Base-by-base conservation (phyloP, 2,797 vertebrate genomes). In the Peromyscus eremicus region DNA sequence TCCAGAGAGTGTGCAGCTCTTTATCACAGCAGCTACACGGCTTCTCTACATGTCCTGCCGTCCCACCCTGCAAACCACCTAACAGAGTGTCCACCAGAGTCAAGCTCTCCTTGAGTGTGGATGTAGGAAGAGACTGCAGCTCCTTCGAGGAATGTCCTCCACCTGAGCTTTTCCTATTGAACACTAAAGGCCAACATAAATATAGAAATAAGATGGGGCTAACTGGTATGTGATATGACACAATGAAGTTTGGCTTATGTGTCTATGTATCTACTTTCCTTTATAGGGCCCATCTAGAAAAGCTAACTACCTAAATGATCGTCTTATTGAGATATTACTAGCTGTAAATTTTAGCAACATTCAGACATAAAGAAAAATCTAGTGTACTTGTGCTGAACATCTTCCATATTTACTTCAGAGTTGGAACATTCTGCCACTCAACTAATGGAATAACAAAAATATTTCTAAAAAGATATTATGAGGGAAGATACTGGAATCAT, bases 391-490 rank as follows among this genome's bases (percentile, higher is more conserved):
- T 80, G 97, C 81, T 96, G 52, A 94, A 76, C 71, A 95, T 64
- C 85, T 94, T 86, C 71, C 16, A 60, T 86, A 55, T 86, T 94
- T 97, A 91, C 34, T 94, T 29, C 76, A 85, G 14, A 90, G 91
- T 75, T 85, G 91, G 79, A 97, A 84, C 92, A 91, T 89, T 92
- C 60, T 96, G 77, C 70, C 34, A 71, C n/a, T 91, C 77, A 29
- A 90, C 89, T 93, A 68, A 62, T 43, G 92, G 73, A 96, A 80
- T 96, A 98, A 97, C 52, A 91, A 71, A 96, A 98, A 94, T 96
- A 97, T 92, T 9, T 96, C 81, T n/a, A 97, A 97, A 97, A 97
- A 92, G 37, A 23, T 34, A 32, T 5, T 9, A 83, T 2, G 13
- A 95, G 34, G 57, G 85, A 95, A 94, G 76, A 94, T 52, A 89